phyloP scores from a whole-genome alignment of 2,113 vertebrate genomes.

The Eonycteris spelaea region DNA sequence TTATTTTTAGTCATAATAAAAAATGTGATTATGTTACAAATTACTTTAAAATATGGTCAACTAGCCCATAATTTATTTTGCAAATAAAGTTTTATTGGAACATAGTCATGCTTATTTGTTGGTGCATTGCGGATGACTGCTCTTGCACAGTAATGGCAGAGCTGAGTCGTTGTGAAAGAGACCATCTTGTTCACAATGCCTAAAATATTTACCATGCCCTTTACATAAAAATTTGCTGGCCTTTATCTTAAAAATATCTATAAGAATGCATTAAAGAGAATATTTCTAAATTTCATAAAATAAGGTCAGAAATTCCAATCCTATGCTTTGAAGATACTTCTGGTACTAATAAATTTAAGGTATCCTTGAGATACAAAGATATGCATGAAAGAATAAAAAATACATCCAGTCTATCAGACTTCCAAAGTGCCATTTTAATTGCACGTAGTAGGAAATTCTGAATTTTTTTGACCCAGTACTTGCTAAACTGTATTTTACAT shows the following conservation, averaged over 20 bases:
- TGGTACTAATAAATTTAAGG: background rate
- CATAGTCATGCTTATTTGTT: background rate
- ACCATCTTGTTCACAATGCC: background rate
- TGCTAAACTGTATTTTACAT: background rate
- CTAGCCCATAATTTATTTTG: background rate
- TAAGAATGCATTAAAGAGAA: background rate
- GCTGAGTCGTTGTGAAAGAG: background rate
- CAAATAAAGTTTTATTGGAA: slow-evolving; percentile 47
- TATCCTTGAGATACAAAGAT: background rate
- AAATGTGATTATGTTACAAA: background rate
- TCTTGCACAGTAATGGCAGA: background rate
- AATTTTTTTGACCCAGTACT: background rate
- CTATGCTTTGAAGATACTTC: background rate
- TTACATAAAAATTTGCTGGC: background rate
- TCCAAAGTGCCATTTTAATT: background rate
- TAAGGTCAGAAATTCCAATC: background rate
- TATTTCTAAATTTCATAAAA: background rate
- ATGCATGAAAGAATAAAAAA: background rate
- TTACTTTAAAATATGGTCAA: background rate
- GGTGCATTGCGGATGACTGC: fast-evolving
- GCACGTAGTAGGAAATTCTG: background rate
- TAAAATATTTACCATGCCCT: background rate
- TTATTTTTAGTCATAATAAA: background rate
- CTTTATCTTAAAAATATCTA: background rate
- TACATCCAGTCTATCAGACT: too few relatives aligned